These are phyloP conservation scores for Habropoda laboriosa DNA, from an alignment of 1,140 invertebrate species.

Conservation along the genomic window DNA sequence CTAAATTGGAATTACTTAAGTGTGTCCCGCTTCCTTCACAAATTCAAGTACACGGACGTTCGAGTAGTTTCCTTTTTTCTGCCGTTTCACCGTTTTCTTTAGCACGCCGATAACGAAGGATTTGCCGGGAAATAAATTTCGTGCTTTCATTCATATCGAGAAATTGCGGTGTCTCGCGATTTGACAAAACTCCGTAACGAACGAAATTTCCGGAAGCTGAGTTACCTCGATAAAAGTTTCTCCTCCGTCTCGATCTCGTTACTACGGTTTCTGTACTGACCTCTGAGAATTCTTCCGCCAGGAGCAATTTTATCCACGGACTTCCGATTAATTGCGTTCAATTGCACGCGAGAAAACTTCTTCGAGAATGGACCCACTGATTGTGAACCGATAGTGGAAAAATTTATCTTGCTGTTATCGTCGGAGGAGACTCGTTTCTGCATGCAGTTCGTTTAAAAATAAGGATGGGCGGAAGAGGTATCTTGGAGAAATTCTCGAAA, in stretches of 20 bases:
- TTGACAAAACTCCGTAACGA: background rate
- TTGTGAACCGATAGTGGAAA: background rate
- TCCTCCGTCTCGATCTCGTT: background rate
- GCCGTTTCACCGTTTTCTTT: too few relatives aligned
- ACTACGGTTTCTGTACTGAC: background rate
- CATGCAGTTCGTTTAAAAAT: background rate
- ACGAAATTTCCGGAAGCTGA: too few relatives aligned
- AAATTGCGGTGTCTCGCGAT: background rate
- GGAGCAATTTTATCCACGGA: background rate
- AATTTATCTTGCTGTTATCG: background rate
- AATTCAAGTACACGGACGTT: too few relatives aligned
- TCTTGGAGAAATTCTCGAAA: background rate
- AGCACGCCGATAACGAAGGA: background rate
- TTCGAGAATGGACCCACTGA: background rate
- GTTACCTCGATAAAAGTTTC: background rate
- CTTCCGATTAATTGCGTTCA: background rate
- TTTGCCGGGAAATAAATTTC: too few relatives aligned
- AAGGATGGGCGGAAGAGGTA: background rate
- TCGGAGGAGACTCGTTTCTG: too few relatives aligned
- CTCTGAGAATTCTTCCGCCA: background rate
- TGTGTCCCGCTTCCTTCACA: too few relatives aligned
- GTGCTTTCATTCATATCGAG: background rate
- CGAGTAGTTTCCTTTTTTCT: too few relatives aligned
- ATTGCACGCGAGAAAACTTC: background rate
- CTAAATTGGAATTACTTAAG: background rate